These are phyloP conservation scores for Rhinolophus ferrumequinum DNA, from an alignment of 2,113 vertebrate genomes.

Conservation along the genomic window DNA sequence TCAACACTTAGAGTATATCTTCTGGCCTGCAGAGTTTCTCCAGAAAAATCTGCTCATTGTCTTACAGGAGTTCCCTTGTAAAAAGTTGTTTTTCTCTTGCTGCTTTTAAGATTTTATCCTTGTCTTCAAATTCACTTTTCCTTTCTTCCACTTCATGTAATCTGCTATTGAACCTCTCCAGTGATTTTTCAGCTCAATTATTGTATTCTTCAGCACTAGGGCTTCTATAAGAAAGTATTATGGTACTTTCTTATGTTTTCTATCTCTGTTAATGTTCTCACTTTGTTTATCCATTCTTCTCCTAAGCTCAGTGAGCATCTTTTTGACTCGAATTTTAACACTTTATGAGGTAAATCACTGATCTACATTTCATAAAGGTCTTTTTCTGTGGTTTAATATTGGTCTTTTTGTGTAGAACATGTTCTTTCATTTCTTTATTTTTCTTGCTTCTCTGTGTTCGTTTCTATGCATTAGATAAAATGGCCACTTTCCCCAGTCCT, in stretches of 20 bases:
- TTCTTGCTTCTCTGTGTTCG: neutral
- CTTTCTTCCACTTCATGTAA: neutral
- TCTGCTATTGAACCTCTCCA: neutral
- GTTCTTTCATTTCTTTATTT: neutral
- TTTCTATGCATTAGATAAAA: neutral
- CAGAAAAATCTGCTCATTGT: neutral
- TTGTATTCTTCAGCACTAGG: neutral
- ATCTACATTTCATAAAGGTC: neutral
- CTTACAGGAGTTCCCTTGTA: neutral
- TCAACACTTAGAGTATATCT: neutral
- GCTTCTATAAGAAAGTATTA: neutral
- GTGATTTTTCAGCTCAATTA: neutral
- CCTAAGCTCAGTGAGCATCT: neutral
- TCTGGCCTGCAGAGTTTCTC: neutral
- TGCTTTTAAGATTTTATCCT: neutral
- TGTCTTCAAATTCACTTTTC: neutral
- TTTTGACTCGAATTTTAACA: neutral
- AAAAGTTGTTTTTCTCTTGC: neutral
- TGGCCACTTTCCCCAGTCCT: neutral
- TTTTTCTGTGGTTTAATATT: neutral
- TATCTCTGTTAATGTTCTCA: neutral
- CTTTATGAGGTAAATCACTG: neutral
- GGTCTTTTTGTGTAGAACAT: neutral
- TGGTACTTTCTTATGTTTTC: neutral
- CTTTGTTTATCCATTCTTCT: neutral